Conservation (phyloP, 2,888 invertebrate genomes). For the Epistrophe grossulariae region DNA sequence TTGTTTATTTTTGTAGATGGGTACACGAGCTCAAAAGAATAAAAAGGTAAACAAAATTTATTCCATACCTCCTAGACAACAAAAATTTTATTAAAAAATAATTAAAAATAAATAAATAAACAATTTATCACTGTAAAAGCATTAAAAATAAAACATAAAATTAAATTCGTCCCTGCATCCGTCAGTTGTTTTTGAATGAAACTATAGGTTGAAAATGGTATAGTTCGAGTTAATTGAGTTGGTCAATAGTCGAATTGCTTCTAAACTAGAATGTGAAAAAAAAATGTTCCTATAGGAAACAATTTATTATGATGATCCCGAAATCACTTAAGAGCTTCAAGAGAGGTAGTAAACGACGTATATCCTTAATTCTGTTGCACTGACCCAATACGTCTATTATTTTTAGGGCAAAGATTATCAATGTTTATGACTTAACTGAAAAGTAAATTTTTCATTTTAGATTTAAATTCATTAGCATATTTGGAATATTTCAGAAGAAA, state of each 20-base stretch:
- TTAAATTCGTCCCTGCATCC: conserved; percentile 55
- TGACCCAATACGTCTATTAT: too few species aligned
- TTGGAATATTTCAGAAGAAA: too few species aligned
- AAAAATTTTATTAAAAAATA: conserved; percentile 30
- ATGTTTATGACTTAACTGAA: too few species aligned
- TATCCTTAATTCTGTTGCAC: too few species aligned
- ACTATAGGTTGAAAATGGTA: conserved; percentile 1
- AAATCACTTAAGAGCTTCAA: too few species aligned
- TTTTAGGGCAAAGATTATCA: too few species aligned
- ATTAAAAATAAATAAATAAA: conserved; percentile 10
- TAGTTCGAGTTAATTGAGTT: not conserved
- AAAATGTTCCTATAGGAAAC: too few species aligned
- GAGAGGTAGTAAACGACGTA: too few species aligned
- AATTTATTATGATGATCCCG: too few species aligned
- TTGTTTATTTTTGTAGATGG: conserved; percentile 82
- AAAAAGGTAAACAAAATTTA: conserved; percentile 82
- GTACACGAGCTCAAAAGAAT: conserved; percentile 84
- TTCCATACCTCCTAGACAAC: conserved; percentile 57
- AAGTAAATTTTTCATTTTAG: too few species aligned
- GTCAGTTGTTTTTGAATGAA: conserved; percentile 40
- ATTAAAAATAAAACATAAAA: conserved; percentile 11
- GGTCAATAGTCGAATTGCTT: not conserved
- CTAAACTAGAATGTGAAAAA: not conserved
- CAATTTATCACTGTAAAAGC: conserved; percentile 46
- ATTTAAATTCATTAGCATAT: too few species aligned